A percentile compares a stretch with the other conserved stretches of the same genome.
phyloP scores from a whole-genome alignment of 2,797 vertebrate species.

The Monodelphis domestica region DNA sequence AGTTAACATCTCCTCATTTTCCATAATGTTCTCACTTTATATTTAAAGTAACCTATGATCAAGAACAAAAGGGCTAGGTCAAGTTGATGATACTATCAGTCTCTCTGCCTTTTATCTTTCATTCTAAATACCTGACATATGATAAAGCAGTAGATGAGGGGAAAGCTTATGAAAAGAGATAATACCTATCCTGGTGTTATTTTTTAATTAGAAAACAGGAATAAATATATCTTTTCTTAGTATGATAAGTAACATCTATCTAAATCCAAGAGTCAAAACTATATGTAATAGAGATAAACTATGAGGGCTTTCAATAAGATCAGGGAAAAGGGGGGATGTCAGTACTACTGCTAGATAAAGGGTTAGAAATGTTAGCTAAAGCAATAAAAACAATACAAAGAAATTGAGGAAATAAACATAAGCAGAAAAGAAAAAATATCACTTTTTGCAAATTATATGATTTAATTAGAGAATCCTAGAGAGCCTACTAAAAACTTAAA shows the following conservation, averaged over 20 bases:
- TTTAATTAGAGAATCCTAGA: background rate
- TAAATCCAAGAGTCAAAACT: background rate
- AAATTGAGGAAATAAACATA: background rate
- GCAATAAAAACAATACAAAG: background rate
- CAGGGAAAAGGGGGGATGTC: background rate
- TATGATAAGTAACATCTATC: background rate
- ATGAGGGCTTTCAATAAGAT: background rate
- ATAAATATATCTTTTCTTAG: background rate
- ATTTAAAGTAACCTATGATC: background rate
- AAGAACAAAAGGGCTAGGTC: background rate
- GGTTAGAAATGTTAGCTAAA: background rate
- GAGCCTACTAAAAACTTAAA: too few relatives aligned
- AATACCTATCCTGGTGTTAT: background rate
- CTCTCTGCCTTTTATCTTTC: background rate
- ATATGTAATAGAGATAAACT: background rate
- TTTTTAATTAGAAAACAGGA: background rate
- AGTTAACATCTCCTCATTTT: background rate
- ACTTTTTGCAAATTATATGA: background rate
- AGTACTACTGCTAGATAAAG: background rate
- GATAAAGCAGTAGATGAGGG: background rate
- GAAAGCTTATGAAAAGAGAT: background rate
- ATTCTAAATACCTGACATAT: background rate
- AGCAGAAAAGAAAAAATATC: background rate
- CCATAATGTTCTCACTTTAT: background rate
- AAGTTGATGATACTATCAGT: background rate